These are phyloP conservation scores for Hirudinaria manillensis DNA, from an alignment of 2,888 invertebrate species.

Conservation along the genomic window DNA sequence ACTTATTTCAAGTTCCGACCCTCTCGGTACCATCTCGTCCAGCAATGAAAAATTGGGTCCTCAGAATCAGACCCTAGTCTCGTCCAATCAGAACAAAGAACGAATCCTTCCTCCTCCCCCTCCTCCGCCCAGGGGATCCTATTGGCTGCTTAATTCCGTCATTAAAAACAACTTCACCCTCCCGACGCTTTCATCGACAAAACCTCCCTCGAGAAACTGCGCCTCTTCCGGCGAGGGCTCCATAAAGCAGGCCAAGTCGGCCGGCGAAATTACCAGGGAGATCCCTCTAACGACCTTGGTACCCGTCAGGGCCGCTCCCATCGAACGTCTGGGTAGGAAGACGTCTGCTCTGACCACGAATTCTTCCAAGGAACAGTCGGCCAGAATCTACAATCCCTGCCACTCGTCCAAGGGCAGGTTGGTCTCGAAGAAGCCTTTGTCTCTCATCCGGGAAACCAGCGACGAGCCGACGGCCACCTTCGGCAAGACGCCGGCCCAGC, in stretches of 20 bases:
- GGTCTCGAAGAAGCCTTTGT: not conserved
- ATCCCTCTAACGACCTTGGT: not conserved
- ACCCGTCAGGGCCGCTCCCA: not conserved
- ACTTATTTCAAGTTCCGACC: not conserved
- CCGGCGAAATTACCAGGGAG: not conserved
- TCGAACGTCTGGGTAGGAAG: not conserved
- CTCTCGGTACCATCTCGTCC: not conserved
- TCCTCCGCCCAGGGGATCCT: conserved; percentile 12
- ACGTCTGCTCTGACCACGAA: no score
- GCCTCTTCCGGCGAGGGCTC: not conserved
- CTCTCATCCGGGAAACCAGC: not conserved
- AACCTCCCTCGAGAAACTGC: no score
- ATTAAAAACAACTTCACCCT: not conserved
- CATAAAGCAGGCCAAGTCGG: not conserved
- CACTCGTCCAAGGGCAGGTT: not conserved
- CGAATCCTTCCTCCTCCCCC: conserved; percentile 18
- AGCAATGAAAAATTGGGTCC: conserved; percentile 6
- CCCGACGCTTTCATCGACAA: not conserved
- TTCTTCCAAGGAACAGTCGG: not conserved
- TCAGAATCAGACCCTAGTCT: not conserved
- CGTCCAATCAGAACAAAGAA: conserved; percentile 15
- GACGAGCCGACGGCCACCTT: not conserved
- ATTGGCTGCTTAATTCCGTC: conserved; percentile 10
- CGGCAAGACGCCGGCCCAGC: not conserved
- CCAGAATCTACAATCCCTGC: not conserved